Evolutionary conservation across 2,113 vertebrate species (phyloP).

Genomic region (Raja brachyura): DNA sequence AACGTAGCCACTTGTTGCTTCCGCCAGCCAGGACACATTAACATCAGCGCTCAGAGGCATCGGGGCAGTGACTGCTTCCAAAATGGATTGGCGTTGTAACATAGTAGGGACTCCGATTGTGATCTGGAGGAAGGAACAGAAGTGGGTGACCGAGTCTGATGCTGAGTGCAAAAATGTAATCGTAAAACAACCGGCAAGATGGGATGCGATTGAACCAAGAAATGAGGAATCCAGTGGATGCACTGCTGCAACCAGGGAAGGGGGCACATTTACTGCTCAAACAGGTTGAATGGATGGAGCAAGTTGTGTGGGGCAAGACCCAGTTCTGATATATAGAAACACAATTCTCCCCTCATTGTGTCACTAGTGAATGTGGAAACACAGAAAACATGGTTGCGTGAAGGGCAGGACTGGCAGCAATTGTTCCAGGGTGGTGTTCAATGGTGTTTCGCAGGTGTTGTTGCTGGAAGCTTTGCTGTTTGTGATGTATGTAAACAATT

Average conservation of each 20-base stretch:
- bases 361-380: background rate
- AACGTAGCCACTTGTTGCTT: slow-evolving; percentile 78
- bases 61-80: slow-evolving; percentile 63
- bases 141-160: background rate
- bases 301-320: background rate
- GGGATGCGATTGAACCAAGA: background rate
- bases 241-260: background rate
- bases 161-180: background rate
- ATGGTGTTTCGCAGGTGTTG: no score
- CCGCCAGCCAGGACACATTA: slow-evolving; percentile 66
- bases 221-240: background rate
- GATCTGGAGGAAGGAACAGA: slow-evolving; percentile 54
- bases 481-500: no score
- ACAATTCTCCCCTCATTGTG: background rate
- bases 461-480: no score
- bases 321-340: background rate
- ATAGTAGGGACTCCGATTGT: slow-evolving; percentile 77
- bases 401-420: no score
- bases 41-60: slow-evolving; percentile 66
- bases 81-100: slow-evolving; percentile 71
- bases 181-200: background rate
- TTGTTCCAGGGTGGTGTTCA: no score
- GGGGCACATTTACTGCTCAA: background rate
- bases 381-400: no score
- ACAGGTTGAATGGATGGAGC: background rate